Evolutionary conservation across 2,888 invertebrate genomes (phyloP).

Genomic region (Rotaria socialis): DNA sequence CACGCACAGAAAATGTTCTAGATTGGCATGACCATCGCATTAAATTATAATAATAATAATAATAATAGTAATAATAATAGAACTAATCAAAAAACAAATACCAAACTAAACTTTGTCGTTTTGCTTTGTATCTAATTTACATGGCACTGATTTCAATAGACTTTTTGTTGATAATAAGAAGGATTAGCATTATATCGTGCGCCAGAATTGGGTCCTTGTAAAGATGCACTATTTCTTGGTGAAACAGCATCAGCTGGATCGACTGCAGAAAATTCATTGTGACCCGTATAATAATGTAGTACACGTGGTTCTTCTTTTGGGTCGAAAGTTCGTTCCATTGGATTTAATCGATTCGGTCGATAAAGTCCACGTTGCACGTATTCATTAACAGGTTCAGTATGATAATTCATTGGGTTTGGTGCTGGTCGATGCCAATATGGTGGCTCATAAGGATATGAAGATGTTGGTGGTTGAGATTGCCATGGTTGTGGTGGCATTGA

Average conservation of each 20-base stretch:
- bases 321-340: background rate
- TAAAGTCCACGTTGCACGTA: background rate
- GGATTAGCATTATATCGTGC: background rate
- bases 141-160: background rate
- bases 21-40: no score
- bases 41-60: no score
- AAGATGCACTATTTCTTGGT: background rate
- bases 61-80: no score
- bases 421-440: background rate
- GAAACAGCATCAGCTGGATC: background rate
- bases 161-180: background rate
- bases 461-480: background rate
- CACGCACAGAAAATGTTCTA: no score
- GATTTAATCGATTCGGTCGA: background rate
- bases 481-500: background rate
- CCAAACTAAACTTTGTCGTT: no score
- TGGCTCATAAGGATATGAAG: background rate
- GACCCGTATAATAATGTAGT: slow-evolving; percentile 21
- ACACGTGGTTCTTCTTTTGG: slow-evolving; percentile 11
- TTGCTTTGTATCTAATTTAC: background rate
- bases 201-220: background rate
- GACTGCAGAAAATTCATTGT: background rate
- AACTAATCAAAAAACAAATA: no score
- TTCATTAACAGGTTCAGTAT: background rate
- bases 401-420: background rate